These are phyloP conservation scores for Cirrhinus molitorella DNA, from an alignment of 2,797 vertebrate species.

Conservation along the genomic window DNA sequence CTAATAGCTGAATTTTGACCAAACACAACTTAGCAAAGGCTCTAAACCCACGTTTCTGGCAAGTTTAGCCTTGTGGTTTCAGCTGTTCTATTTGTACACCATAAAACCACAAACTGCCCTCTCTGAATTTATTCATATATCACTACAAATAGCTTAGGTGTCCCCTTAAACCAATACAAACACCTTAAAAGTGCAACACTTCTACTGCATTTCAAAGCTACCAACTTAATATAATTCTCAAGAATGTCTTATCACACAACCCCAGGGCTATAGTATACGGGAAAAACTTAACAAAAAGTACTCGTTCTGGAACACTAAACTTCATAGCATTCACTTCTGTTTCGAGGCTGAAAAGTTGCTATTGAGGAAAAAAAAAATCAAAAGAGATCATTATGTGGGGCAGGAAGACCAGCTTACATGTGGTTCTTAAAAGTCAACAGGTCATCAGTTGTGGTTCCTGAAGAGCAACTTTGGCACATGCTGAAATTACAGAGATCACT, in stretches of 20 bases:
- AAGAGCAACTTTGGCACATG: slow-evolving; percentile 68
- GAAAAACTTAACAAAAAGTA: slow-evolving; percentile 64
- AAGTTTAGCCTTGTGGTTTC: slow-evolving; percentile 51
- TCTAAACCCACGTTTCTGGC: slow-evolving; percentile 60
- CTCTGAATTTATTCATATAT: slow-evolving; percentile 67
- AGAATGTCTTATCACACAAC: neutral
- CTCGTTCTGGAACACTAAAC: slow-evolving; percentile 66
- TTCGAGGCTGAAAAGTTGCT: slow-evolving; percentile 71
- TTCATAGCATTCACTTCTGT: slow-evolving; percentile 70
- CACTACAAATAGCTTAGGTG: slow-evolving; percentile 73
- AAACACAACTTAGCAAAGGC: slow-evolving; percentile 70
- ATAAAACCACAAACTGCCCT: slow-evolving; percentile 49
- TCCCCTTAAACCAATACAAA: slow-evolving; percentile 53
- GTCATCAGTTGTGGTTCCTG: slow-evolving; percentile 74
- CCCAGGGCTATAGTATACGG: neutral
- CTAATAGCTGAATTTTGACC: slow-evolving; percentile 71
- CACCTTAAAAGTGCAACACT: slow-evolving; percentile 54
- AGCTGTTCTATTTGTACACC: slow-evolving; percentile 58
- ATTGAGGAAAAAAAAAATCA: slow-evolving; percentile 67
- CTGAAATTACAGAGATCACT: slow-evolving; percentile 69
- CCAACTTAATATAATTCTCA: slow-evolving; percentile 1
- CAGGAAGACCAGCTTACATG: slow-evolving; percentile 77
- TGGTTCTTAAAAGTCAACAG: slow-evolving; percentile 76
- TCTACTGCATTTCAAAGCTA: slow-evolving; percentile 3
- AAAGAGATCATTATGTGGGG: slow-evolving; percentile 77